Base-by-base conservation (phyloP, 2,113 vertebrate genomes). In the Chionomys nivalis region DNA sequence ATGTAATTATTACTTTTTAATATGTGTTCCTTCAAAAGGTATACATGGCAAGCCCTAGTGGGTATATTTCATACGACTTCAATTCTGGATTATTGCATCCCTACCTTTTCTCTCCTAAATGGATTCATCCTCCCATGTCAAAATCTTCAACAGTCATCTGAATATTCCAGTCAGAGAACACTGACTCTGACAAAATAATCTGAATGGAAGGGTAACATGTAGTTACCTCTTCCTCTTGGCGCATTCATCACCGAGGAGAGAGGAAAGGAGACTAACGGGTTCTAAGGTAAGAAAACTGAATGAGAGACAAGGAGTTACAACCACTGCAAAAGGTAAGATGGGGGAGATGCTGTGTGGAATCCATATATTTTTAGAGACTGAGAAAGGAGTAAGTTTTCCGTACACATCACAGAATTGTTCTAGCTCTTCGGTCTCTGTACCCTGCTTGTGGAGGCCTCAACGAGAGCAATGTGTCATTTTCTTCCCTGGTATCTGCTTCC, bases 61-160 rank as follows among this genome's bases (percentile, higher is more conserved):
- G 61, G 26, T 3, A 87, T 68, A 52, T n/a, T 92, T 52, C 28
- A 42, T 68, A 70, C 89, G 95, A 61, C 49, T 21, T 87, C 21
- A 42, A 77, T 52, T 87, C 63, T 72, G 65, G 75, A 26, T 86
- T 21, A 4, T 9, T 52, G 0, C 7, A 13, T 68, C 23, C 33
- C 13, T 77, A 47, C 21, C 28, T 89, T 86, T 31, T 90, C 36
- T 88, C 17, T 33, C 88, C 19, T 78, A 79, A 36, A 44, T 77
- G n/a, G 19, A 78, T 52, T 55, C 70, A 52, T 68, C 44, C 26
- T 93, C 28, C 49, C 47, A 70, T 76, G n/a, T 85, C 21, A 92
- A 52, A 97, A 96, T 77, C 36, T 92, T 89, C 2, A 93, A 91
- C 16, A 44, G 31, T 75, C 7, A 52, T 91, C 17, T 91, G 55